Conservation (phyloP, 2,888 invertebrate species). For the Elaeidobius kamerunicus region DNA sequence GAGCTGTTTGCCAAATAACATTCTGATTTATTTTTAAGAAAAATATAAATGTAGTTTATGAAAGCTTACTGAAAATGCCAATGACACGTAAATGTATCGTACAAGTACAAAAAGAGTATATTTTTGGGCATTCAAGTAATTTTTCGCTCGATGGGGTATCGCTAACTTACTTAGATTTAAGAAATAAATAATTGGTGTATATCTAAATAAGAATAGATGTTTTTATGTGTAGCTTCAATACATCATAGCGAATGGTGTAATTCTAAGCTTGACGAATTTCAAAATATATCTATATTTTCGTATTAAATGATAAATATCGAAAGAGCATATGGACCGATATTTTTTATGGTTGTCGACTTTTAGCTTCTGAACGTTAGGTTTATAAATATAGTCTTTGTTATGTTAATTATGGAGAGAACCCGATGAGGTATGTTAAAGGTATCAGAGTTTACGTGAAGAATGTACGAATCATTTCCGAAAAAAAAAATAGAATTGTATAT, state of each 20-base stretch:
- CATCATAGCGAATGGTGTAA: conserved; percentile 39
- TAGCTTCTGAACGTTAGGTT: conserved; percentile 37
- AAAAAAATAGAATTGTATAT: conserved; percentile 14
- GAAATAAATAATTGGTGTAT: conserved; percentile 27
- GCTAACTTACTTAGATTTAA: conserved; percentile 25
- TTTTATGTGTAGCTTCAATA: conserved; percentile 47
- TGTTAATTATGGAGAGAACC: conserved; percentile 38
- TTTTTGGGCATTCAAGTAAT: not conserved
- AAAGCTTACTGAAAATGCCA: not conserved
- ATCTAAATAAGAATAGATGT: conserved; percentile 28
- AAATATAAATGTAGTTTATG: conserved; percentile 1
- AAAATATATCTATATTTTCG: conserved; percentile 49
- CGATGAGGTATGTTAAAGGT: conserved; percentile 40
- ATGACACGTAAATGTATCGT: not conserved
- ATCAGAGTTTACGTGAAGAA: conserved; percentile 35
- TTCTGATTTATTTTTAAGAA: conserved; percentile 1
- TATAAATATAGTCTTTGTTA: conserved; percentile 41
- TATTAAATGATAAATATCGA: conserved; percentile 42
- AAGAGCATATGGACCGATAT: conserved; percentile 39
- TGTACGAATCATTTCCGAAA: conserved; percentile 16
- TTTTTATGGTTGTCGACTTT: conserved; percentile 44
- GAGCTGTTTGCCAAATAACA: conserved; percentile 10
- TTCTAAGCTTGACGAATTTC: conserved; percentile 41
- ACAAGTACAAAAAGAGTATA: not conserved
- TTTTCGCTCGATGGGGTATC: conserved; percentile 8